Evolutionary conservation across 2,888 invertebrate species (phyloP), one percentile per base, ranked within the genome.

Genomic region (Cheilosia impressa): DNA sequence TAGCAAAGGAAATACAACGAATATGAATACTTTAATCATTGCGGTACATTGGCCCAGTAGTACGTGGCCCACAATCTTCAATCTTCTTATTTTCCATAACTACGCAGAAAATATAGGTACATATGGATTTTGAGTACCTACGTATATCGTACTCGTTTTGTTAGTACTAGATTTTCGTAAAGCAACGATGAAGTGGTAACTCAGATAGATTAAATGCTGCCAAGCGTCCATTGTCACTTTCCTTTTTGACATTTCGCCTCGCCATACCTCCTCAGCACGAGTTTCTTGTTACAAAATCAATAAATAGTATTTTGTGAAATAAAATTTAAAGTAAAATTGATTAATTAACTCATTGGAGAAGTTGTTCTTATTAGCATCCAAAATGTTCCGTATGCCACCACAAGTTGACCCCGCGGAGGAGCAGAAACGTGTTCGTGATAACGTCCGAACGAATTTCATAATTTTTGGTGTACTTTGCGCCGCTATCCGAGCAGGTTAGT

Each of bases 391-490:
- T 5, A 89, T 92, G 87, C 91, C 91, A 66, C 88, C 89, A 52
- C 91, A 92, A 90, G 89, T 91, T 45, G 92, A 92, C 84, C 91
- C 92, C 2, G 91, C 91, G 3, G 92, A 92, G 75, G 92, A 92
- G 62, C 89, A 90, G 22, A 91, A 90, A 69, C 90, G 91, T 6
- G 91, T 92, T 2, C 87, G 90, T 1, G 89, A 91, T 1, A 91
- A 91, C 71, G 92, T 92, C 1, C 89, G 90, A 15, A 89, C 90
- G 13, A 92, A 92, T 80, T 88, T 92, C 38, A 50, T 91, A 9
- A 87, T 91, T 38, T 92, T 92, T 78, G 88, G 89, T 9, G 88
- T 89, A 0, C 72, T 92, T 0, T 90, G 90, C 69, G 88, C 88
- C 2, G 90, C 90, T 0, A 91, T 92, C 63, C 88, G 92, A 31